Evolutionary conservation across 2,113 vertebrate genomes (phyloP).

Genomic region (Psilopsiagon aymara): DNA sequence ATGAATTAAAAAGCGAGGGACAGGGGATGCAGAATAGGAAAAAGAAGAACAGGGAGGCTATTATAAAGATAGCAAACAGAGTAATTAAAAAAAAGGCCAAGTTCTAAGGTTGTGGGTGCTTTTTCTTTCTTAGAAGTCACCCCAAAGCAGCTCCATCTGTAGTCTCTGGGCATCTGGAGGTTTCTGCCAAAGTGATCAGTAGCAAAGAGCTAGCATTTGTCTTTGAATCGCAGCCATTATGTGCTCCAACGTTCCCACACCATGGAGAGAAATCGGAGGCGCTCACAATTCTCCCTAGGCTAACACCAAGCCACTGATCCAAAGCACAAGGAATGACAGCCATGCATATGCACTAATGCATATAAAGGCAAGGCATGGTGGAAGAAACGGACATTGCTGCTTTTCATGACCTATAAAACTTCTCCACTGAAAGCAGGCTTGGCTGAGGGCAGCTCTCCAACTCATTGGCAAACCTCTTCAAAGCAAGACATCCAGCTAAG

Average conservation of each 20-base stretch:
- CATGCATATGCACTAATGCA: not conserved
- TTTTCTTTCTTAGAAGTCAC: not conserved
- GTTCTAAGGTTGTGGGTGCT: not conserved
- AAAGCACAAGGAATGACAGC: not conserved
- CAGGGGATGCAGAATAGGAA: not conserved
- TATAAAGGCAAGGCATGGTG: not conserved
- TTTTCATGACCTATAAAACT: slow-evolving; percentile 41
- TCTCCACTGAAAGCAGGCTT: not conserved
- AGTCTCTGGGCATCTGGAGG: slow-evolving; percentile 21
- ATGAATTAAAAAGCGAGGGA: not conserved
- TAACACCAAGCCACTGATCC: not conserved
- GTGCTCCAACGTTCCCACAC: slow-evolving; percentile 26
- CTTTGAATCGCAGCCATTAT: slow-evolving; percentile 24
- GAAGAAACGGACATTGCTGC: not conserved
- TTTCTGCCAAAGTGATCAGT: slow-evolving; percentile 45
- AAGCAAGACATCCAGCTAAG: not conserved
- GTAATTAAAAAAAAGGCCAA: not conserved
- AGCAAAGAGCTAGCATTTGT: slow-evolving; percentile 42
- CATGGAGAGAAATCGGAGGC: not conserved
- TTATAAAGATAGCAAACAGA: not conserved
- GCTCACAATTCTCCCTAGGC: not conserved
- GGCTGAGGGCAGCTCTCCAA: slow-evolving; percentile 28
- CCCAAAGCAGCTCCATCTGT: slow-evolving; percentile 23
- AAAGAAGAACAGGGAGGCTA: not conserved
- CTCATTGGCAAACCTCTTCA: slow-evolving; percentile 29